A percentile compares a stretch with the other conserved stretches of the same genome.
These are phyloP conservation scores for Macheiramphus alcinus DNA, from an alignment of 2,113 vertebrate species.

Conservation along the genomic window DNA sequence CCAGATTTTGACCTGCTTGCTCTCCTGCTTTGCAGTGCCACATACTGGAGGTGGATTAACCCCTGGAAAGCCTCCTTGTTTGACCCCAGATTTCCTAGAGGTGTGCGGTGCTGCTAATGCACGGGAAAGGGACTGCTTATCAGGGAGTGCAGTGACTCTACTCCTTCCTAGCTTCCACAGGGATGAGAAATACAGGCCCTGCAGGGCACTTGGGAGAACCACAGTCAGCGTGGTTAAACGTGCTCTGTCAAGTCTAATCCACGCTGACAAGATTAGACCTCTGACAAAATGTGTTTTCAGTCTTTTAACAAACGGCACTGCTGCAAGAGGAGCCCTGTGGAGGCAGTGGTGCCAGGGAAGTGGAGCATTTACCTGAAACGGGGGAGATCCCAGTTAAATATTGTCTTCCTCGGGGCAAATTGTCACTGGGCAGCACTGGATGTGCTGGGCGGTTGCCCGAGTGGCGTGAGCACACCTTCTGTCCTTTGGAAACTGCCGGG, in stretches of 20 bases:
- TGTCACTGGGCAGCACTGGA: neutral
- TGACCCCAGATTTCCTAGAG: neutral
- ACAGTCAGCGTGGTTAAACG: neutral
- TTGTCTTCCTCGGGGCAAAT: neutral
- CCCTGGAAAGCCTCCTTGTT: neutral
- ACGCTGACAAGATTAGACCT: neutral
- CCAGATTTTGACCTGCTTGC: neutral
- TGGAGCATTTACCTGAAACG: neutral
- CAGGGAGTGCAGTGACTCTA: neutral
- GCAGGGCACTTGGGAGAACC: neutral
- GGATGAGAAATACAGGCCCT: neutral
- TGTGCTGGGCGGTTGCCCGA: neutral
- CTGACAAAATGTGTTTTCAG: neutral
- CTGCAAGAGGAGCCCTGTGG: neutral
- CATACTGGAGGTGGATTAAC: neutral
- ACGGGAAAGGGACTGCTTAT: neutral
- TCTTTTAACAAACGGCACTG: neutral
- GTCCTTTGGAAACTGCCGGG: neutral
- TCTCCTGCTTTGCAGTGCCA: neutral
- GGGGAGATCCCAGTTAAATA: neutral
- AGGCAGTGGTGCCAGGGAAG: neutral
- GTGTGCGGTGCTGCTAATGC: neutral
- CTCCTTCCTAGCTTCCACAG: neutral
- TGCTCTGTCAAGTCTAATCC: constrained; percentile 2
- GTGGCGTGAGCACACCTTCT: neutral